Evolutionary conservation across 2,888 invertebrate species (phyloP).

Genomic region (Tinea pellionella): DNA sequence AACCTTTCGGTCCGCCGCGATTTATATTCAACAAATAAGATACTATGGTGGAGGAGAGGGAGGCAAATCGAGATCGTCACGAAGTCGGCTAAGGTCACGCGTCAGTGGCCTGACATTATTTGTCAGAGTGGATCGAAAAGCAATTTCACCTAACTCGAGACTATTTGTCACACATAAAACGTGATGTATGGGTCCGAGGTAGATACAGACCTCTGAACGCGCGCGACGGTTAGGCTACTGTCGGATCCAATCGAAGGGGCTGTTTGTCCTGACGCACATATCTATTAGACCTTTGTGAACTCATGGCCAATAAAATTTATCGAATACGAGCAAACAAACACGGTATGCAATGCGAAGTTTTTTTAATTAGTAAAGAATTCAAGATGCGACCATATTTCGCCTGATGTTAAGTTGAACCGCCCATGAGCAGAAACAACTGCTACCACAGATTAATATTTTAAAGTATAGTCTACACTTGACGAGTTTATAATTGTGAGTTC

Average conservation of each 20-base stretch:
- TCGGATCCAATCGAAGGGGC: background rate
- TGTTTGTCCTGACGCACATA: constrained; percentile 14
- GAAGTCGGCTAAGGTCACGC: constrained; percentile 53
- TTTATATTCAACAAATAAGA: constrained; percentile 1
- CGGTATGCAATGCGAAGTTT: too few species aligned
- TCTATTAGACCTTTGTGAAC: constrained; percentile 5
- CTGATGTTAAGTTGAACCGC: too few species aligned
- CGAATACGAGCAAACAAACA: background rate
- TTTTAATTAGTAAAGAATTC: too few species aligned
- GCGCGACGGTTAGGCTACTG: background rate
- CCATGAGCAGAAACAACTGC: too few species aligned
- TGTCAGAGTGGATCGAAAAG: constrained; percentile 64
- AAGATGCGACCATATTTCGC: background rate
- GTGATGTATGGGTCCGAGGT: constrained; percentile 50
- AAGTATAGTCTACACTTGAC: too few species aligned
- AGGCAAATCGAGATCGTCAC: constrained; percentile 21
- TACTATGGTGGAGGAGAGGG: background rate
- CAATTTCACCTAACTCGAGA: constrained; percentile 61
- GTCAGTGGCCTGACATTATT: constrained; percentile 60
- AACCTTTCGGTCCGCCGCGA: background rate
- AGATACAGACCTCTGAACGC: constrained; percentile 31
- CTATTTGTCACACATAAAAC: constrained; percentile 67
- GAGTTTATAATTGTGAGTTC: too few species aligned
- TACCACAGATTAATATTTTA: too few species aligned
- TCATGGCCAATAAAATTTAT: background rate